A percentile compares a stretch with the other conserved stretches of the same genome.
Evolutionary conservation across 2,888 invertebrate species (phyloP).

Genomic region (Epiperipatus broadwayi): DNA sequence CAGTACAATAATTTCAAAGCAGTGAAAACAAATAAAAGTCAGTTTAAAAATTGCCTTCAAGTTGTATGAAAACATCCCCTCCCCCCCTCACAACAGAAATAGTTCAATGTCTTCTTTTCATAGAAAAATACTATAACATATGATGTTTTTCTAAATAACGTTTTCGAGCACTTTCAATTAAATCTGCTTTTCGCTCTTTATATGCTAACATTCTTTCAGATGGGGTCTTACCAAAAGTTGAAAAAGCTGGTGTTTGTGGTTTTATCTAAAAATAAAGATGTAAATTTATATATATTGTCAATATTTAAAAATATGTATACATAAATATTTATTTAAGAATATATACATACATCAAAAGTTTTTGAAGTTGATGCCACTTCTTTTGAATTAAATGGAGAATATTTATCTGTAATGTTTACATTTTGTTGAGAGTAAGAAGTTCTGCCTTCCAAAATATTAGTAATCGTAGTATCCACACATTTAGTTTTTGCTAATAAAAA

Average conservation of each 20-base stretch:
- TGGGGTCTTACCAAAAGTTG: conserved; percentile 31
- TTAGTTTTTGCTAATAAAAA: conserved; percentile 42
- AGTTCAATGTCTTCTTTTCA: no score
- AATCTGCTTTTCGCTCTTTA: conserved; percentile 53
- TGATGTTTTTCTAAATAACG: conserved; percentile 59
- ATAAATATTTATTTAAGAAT: no score
- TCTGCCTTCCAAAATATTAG: conserved; percentile 56
- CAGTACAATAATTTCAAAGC: no score
- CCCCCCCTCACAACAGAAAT: background rate
- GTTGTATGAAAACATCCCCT: no score
- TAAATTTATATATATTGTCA: background rate
- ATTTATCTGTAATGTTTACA: no score
- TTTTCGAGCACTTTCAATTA: conserved; percentile 54
- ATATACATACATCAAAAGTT: no score
- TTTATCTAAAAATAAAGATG: conserved; percentile 19
- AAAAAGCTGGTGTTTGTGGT: conserved; percentile 23
- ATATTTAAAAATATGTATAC: no score
- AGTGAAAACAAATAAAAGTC: no score
- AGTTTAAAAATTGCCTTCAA: no score
- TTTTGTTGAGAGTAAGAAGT: no score
- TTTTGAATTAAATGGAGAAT: no score
- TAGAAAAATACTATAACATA: conserved; percentile 13
- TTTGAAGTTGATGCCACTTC: no score
- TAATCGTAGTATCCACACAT: conserved; percentile 56
- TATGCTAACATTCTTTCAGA: conserved; percentile 48